A percentile compares a stretch with the other conserved stretches of the same genome.
Evolutionary conservation across 1,140 invertebrate species (phyloP).

Genomic region (Thaumatotibia leucotreta): DNA sequence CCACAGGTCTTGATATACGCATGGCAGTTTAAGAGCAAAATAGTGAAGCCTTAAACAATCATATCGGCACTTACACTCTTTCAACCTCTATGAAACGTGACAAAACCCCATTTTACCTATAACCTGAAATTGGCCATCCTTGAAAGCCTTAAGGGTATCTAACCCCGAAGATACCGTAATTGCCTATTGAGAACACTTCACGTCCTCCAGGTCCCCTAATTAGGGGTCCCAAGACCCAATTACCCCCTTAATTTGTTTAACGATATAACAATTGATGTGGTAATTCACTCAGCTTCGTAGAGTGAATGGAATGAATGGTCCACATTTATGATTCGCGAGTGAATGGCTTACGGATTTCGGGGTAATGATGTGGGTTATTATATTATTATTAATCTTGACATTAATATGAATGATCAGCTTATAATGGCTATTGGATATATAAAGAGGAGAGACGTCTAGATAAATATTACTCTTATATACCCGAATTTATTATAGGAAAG

Average conservation of each 20-base stretch:
- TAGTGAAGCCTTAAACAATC: too few relatives aligned
- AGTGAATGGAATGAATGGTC: neutral
- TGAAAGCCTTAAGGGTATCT: too few relatives aligned
- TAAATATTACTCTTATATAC: too few relatives aligned
- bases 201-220: neutral
- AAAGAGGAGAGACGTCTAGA: too few relatives aligned
- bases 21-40: too few relatives aligned
- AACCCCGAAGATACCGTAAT: neutral
- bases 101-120: too few relatives aligned
- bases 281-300: neutral
- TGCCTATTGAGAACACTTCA: neutral
- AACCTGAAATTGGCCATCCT: too few relatives aligned
- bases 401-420: neutral
- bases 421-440: neutral
- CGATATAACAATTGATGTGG: neutral
- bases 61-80: too few relatives aligned
- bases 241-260: neutral
- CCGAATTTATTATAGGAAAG: too few relatives aligned
- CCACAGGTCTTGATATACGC: too few relatives aligned
- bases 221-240: neutral
- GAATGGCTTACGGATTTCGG: neutral
- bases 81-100: too few relatives aligned
- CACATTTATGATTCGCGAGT: constrained; percentile 1
- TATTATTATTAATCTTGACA: neutral
- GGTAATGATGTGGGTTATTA: neutral